These are phyloP conservation scores for Caenorhabditis doughertyi DNA, from an alignment of 2,888 invertebrate species.

Conservation along the genomic window DNA sequence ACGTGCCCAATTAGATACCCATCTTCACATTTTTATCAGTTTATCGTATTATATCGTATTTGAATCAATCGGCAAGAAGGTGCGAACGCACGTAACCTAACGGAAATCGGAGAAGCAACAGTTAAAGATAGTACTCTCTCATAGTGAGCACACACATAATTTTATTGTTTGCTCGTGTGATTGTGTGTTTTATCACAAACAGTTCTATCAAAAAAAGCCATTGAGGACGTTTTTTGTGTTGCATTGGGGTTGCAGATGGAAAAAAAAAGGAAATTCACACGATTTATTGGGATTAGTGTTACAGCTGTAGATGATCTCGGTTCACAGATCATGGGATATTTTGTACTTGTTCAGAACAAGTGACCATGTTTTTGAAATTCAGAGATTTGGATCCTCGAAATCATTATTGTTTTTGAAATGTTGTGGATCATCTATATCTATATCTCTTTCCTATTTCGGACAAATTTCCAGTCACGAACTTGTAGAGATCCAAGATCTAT, in stretches of 20 bases:
- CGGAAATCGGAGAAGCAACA: slow-evolving; percentile 18
- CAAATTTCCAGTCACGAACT: too few species aligned
- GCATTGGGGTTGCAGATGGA: too few species aligned
- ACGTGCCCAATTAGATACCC: slow-evolving; percentile 46
- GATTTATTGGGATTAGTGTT: not conserved
- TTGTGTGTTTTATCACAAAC: slow-evolving; percentile 40
- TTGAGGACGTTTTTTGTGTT: not conserved
- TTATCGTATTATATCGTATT: slow-evolving; percentile 46
- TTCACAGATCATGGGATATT: not conserved
- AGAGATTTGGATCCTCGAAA: too few species aligned
- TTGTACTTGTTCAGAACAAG: not conserved
- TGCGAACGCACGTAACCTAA: slow-evolving; percentile 47
- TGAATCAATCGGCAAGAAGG: slow-evolving; percentile 6
- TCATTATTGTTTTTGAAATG: too few species aligned
- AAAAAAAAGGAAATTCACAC: slow-evolving; percentile 8
- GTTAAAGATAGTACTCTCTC: slow-evolving; percentile 11
- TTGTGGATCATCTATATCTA: too few species aligned
- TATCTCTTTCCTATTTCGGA: too few species aligned
- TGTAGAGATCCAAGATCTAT: too few species aligned
- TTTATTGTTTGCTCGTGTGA: slow-evolving; percentile 31
- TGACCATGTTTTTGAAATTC: slow-evolving; percentile 1
- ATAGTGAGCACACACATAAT: not conserved
- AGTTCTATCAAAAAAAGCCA: not conserved
- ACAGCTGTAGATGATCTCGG: not conserved
- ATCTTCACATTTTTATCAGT: not conserved